Percentiles rank a stretch among this genome's conserved stretches.
Conservation (phyloP, 2,797 vertebrate genomes). For the Peromyscus attwateri region DNA sequence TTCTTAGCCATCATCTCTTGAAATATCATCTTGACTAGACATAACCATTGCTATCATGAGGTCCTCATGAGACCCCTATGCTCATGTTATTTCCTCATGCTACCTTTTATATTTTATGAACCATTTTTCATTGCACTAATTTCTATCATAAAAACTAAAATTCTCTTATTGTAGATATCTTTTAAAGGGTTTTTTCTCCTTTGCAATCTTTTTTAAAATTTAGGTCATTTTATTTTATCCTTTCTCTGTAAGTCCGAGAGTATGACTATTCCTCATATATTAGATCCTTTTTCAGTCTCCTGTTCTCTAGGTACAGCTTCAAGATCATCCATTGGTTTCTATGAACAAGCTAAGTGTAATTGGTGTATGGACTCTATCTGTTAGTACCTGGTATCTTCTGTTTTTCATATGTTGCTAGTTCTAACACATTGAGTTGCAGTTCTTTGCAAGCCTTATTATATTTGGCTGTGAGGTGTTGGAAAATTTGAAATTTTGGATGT, state of each 20-base stretch:
- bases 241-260: neutral
- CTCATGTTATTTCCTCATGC: neutral
- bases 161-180: neutral
- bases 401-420: neutral
- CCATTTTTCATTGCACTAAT: neutral
- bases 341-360: neutral
- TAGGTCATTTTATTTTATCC: neutral
- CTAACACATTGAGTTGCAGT: neutral
- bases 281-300: neutral
- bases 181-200: neutral
- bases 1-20: conserved; percentile 28
- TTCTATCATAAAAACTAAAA: conserved; percentile 17
- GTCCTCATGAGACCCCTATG: neutral
- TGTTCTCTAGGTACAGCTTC: neutral
- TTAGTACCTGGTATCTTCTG: neutral
- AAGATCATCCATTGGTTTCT: neutral
- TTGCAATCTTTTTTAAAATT: neutral
- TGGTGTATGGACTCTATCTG: neutral
- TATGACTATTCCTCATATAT: neutral
- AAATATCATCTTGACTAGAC: neutral
- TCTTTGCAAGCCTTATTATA: neutral
- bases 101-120: conserved; percentile 24
- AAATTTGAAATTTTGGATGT: conserved; percentile 11
- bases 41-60: neutral
- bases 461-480: neutral